A percentile compares a stretch with the other conserved stretches of the same genome.
Evolutionary conservation across 2,888 invertebrate genomes (phyloP).

Genomic region (Xanthorhoe spadicearia): DNA sequence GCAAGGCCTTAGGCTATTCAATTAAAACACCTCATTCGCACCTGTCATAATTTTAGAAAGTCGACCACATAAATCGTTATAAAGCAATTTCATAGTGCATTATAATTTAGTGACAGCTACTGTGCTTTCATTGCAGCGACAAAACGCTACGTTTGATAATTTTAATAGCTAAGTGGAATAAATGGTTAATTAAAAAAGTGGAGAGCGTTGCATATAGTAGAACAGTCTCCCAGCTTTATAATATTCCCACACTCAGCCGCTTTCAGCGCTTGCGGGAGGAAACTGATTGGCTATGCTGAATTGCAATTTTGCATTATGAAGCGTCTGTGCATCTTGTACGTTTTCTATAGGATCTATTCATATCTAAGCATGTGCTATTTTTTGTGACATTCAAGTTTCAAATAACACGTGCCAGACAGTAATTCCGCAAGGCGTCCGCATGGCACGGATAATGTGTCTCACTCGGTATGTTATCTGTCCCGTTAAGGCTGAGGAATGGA

Average conservation of each 20-base stretch:
- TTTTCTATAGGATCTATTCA: conserved; percentile 1
- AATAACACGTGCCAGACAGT: conserved; percentile 27
- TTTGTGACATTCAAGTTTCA: conserved; percentile 12
- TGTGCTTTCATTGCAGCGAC: conserved; percentile 34
- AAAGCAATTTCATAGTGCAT: conserved; percentile 50
- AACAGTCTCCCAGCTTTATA: background rate
- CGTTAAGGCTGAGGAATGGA: conserved; percentile 32
- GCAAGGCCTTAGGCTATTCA: conserved; percentile 57
- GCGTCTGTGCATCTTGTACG: conserved; percentile 1
- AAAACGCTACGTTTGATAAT: conserved; percentile 25
- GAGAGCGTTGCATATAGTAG: background rate
- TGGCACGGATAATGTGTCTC: conserved; percentile 32
- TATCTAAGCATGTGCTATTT: background rate
- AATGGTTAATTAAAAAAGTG: conserved; percentile 12
- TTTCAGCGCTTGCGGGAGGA: background rate
- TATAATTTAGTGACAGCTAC: conserved; percentile 43
- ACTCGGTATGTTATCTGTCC: conserved; percentile 32
- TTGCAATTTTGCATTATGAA: conserved; percentile 2
- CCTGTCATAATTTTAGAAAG: conserved; percentile 60
- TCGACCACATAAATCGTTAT: conserved; percentile 51
- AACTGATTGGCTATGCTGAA: conserved; percentile 11
- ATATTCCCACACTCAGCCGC: background rate
- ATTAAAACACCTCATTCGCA: conserved; percentile 60
- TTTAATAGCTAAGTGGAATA: conserved; percentile 9
- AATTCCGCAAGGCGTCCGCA: conserved; percentile 32